Base-by-base conservation (phyloP, 92 coral and sea anemone genomes). In the Epizoanthus scotinus region DNA sequence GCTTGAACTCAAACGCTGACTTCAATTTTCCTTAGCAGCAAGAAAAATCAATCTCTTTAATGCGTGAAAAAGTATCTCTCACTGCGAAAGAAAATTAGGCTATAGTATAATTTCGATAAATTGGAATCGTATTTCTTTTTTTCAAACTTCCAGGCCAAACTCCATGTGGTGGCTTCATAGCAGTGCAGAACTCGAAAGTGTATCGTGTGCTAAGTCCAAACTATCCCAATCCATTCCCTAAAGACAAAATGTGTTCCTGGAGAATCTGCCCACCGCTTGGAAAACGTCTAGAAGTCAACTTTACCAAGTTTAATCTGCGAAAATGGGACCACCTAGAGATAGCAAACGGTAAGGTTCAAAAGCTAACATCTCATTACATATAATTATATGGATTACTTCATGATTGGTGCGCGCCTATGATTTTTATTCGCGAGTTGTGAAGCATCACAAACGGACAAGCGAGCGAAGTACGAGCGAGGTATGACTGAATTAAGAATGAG, bases 221-320 rank as follows among this genome's bases (percentile, higher is more conserved):
- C 56, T 95, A 74, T 42, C 99, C 98, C 19, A 83, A 81, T 55
- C 77, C 84, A 8, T 95, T 86, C 82, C 85, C 87, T 10, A 83
- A 74, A 15, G 97, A 89, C 36, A 95, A 92, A 86, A 84, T 84
- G 82, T 95, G 98, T 67, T 71, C 94, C 26, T 95, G 98, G 98
- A 87, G 98, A 70, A 78, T 95, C 24, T 95, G 98, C 55, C 98
- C 98, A 12, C 89, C 90, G 6, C 81, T 27, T 21, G 86, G 90
- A 44, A 86, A 84, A 72, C 89, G 88, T 17, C 81, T 92, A 24
- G 87, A 91, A 68, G 87, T 95, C 44, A 52, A 67, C 47, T 95
- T 95, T 61, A 89, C 86, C 8, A 74, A 79, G 20, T 90, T 95
- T 69, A 84, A 90, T 66, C 86, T 95, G 42, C 84, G 91, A 3